A percentile compares a stretch with the other conserved stretches of the same genome.
These are phyloP conservation scores for Carettochelys insculpta DNA, from an alignment of 2,113 vertebrate genomes.

Conservation along the genomic window DNA sequence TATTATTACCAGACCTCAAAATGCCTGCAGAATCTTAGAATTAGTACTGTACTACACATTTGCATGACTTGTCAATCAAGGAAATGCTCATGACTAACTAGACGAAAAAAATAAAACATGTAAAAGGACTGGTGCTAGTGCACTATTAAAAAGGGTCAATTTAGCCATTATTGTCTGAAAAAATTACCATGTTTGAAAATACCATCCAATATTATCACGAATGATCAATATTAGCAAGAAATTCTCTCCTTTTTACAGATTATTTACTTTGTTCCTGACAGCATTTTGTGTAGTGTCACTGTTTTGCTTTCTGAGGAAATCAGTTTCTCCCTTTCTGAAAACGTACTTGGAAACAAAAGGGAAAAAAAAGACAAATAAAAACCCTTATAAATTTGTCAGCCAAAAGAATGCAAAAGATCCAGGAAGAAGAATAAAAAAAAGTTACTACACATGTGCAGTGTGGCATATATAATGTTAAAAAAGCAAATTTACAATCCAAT, in stretches of 20 bases:
- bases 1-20: conserved; percentile 14
- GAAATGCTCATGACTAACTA: conserved; percentile 16
- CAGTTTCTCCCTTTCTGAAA: not conserved
- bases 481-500: not conserved
- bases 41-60: not conserved
- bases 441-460: not conserved
- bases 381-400: not conserved
- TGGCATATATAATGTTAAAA: not conserved
- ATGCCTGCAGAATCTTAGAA: conserved; percentile 26
- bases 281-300: not conserved
- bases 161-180: not conserved
- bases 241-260: not conserved
- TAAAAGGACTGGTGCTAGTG: not conserved
- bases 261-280: not conserved
- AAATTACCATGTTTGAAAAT: conserved; percentile 8
- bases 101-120: not conserved
- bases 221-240: not conserved
- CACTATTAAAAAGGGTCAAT: not conserved
- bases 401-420: not conserved
- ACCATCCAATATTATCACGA: not conserved
- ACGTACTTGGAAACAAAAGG: not conserved
- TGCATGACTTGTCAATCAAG: not conserved
- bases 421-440: not conserved
- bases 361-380: not conserved
- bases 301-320: not conserved